A percentile compares a stretch with the other conserved stretches of the same genome.
Evolutionary conservation across 2,113 vertebrate species (phyloP).

Genomic region (Mohoua ochrocephala): DNA sequence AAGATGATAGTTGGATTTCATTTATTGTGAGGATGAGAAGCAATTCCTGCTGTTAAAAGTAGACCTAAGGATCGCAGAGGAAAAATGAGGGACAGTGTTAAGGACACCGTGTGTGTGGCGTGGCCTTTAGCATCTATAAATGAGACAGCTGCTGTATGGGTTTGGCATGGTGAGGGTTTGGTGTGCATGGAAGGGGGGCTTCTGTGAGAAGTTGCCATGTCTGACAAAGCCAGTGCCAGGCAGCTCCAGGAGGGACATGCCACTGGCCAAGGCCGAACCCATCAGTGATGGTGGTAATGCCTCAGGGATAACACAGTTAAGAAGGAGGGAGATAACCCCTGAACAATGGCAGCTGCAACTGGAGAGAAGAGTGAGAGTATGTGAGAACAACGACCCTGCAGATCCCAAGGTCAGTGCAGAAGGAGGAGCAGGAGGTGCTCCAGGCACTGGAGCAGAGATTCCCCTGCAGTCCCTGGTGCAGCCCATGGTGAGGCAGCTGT

Average conservation of each 20-base stretch:
- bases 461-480: neutral
- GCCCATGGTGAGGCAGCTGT: neutral
- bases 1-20: neutral
- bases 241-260: neutral
- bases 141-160: neutral
- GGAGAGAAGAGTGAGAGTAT: neutral
- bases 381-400: neutral
- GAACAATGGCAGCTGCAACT: neutral
- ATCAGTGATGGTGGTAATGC: neutral
- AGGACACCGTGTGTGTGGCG: rapidly evolving
- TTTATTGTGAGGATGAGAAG: neutral
- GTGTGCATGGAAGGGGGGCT: neutral
- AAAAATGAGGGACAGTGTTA: neutral
- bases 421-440: neutral
- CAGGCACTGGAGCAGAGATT: neutral
- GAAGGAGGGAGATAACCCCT: neutral
- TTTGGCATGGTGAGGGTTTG: neutral
- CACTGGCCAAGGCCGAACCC: neutral
- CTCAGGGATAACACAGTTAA: neutral
- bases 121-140: neutral
- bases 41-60: neutral
- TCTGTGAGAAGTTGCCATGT: neutral
- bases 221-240: neutral
- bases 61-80: neutral
- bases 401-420: neutral